Evolutionary conservation across 92 coral and sea anemone genomes (phyloP).

Genomic region (Siderastrea siderea): DNA sequence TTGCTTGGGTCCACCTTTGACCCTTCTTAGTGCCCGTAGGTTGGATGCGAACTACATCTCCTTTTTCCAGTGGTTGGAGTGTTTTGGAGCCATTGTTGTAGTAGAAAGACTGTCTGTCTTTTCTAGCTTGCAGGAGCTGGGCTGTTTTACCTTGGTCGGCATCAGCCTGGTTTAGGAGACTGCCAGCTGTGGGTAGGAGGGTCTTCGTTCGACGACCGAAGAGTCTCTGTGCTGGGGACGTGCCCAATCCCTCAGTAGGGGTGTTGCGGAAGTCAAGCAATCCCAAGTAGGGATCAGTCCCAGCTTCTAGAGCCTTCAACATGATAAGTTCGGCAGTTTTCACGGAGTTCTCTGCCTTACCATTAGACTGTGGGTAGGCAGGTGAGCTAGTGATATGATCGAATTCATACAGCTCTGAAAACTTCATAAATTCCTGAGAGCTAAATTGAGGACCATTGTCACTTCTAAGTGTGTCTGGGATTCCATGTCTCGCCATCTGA

Average conservation of each 20-base stretch:
- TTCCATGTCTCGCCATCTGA: conserved; percentile 28
- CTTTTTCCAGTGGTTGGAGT: conserved; percentile 23
- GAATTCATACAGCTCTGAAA: conserved; percentile 16
- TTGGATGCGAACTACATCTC: conserved; percentile 3
- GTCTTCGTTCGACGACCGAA: conserved; percentile 16
- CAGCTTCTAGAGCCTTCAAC: conserved; percentile 27
- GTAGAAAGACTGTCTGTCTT: conserved; percentile 20
- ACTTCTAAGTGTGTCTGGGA: neutral
- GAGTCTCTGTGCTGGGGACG: conserved; percentile 32
- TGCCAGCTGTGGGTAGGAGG: conserved; percentile 30
- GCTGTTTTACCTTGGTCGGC: neutral
- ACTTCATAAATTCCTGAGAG: conserved; percentile 38
- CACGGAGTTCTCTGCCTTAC: conserved; percentile 14
- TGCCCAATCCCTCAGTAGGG: conserved; percentile 36
- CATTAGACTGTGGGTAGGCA: conserved; percentile 23
- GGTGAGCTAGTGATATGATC: conserved; percentile 37
- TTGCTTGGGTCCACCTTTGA: conserved; percentile 26
- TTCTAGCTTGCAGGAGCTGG: conserved; percentile 12
- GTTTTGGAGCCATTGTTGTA: conserved; percentile 21
- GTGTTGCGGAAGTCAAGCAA: conserved; percentile 38
- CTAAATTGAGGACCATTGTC: conserved; percentile 36
- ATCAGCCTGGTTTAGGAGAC: conserved; percentile 10
- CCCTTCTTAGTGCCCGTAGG: neutral
- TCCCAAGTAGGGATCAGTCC: conserved; percentile 32
- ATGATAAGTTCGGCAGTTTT: neutral